A percentile compares a stretch with the other conserved stretches of the same genome.
phyloP scores from a whole-genome alignment of 2,113 vertebrate species.

The Taxidea taxus region DNA sequence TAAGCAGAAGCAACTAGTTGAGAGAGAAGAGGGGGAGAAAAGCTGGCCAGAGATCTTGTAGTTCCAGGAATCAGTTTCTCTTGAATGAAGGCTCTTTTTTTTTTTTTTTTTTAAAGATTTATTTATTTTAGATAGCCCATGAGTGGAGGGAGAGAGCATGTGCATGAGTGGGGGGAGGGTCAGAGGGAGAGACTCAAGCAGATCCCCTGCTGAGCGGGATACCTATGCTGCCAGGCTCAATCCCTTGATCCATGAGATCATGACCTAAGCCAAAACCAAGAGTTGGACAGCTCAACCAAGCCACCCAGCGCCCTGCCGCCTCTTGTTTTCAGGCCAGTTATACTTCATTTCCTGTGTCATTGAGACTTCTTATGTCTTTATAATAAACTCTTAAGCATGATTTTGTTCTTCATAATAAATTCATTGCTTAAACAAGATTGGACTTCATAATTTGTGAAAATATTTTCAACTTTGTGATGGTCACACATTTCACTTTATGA shows the following conservation, averaged over 20 bases:
- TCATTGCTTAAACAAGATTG: slow-evolving; percentile 19
- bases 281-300: background rate
- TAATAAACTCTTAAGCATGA: background rate
- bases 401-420: background rate
- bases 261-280: background rate
- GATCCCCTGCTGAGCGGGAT: background rate
- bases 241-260: background rate
- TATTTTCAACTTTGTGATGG: background rate
- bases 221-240: no score
- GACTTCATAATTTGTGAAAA: background rate
- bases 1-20: background rate
- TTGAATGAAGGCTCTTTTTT: background rate
- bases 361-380: background rate
- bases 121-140: background rate
- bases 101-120: background rate
- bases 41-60: background rate
- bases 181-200: background rate
- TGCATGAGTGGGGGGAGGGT: background rate
- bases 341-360: background rate
- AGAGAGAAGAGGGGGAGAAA: background rate
- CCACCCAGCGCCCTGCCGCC: background rate
- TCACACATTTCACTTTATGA: background rate
- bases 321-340: background rate
- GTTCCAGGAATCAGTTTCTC: background rate
- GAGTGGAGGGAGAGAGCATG: background rate